A percentile compares a stretch with the other conserved stretches of the same genome.
Evolutionary conservation across 1,140 invertebrate species (phyloP).

Genomic region (Caenorhabditis remanei): DNA sequence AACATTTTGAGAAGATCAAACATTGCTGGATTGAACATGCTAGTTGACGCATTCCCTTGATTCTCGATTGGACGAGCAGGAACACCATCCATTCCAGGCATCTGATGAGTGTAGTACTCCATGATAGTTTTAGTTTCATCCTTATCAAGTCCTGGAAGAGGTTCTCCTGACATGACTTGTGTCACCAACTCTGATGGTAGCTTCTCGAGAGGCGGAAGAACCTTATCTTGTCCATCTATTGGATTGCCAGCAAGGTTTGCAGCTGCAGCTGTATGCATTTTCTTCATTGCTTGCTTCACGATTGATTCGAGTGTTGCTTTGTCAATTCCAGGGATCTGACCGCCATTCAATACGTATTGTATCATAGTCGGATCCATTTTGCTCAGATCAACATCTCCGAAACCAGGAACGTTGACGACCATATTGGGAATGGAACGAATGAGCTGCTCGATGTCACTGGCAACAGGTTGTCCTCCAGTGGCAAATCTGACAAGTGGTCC

Average conservation of each 20-base stretch:
- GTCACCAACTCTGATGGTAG: slow-evolving; percentile 68
- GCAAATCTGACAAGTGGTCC: slow-evolving; percentile 73
- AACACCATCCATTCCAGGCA: slow-evolving; percentile 60
- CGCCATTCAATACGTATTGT: slow-evolving; percentile 75
- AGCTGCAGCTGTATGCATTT: slow-evolving; percentile 69
- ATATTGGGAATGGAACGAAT: slow-evolving; percentile 72
- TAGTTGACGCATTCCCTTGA: slow-evolving; percentile 27
- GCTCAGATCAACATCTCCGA: slow-evolving; percentile 73
- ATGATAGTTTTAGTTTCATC: slow-evolving; percentile 70
- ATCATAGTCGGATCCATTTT: slow-evolving; percentile 69
- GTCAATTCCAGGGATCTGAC: slow-evolving; percentile 75
- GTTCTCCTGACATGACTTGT: slow-evolving; percentile 69
- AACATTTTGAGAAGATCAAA: slow-evolving; percentile 73
- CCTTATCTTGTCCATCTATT: slow-evolving; percentile 64
- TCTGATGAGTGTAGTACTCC: slow-evolving; percentile 70
- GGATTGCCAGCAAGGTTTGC: slow-evolving; percentile 61
- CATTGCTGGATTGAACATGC: slow-evolving; percentile 67
- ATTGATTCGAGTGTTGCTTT: slow-evolving; percentile 73
- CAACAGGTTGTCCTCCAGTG: slow-evolving; percentile 67
- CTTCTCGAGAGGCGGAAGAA: slow-evolving; percentile 68
- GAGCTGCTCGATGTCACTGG: slow-evolving; percentile 69
- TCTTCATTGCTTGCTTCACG: slow-evolving; percentile 74
- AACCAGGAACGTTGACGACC: slow-evolving; percentile 75
- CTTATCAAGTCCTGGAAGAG: slow-evolving; percentile 67
- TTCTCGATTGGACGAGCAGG: not conserved